Conservation (phyloP, 1,140 invertebrate genomes). For the Atopsyche davidsoni region DNA sequence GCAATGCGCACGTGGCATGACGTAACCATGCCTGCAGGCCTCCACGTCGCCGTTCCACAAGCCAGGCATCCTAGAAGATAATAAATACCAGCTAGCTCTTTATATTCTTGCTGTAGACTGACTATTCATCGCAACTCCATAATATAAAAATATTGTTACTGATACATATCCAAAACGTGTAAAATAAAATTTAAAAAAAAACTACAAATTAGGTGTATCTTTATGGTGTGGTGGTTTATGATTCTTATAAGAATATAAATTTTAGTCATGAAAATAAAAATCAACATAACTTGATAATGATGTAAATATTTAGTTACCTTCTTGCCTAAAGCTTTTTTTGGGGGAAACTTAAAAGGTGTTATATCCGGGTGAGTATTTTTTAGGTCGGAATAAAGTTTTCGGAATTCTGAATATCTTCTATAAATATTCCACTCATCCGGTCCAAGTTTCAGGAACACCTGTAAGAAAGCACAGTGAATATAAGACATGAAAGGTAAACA, state of each 20-base stretch:
- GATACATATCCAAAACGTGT: too few relatives aligned
- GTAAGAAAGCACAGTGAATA: constrained; percentile 54
- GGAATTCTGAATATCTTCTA: constrained; percentile 84
- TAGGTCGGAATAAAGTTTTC: constrained; percentile 71
- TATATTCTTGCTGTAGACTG: too few relatives aligned
- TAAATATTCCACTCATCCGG: constrained; percentile 93
- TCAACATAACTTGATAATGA: too few relatives aligned
- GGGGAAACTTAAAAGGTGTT: constrained; percentile 83
- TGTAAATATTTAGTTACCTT: constrained; percentile 68
- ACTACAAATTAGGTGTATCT: too few relatives aligned
- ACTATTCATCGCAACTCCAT: too few relatives aligned
- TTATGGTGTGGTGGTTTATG: too few relatives aligned
- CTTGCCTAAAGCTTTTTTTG: constrained; percentile 86
- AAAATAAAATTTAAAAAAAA: too few relatives aligned
- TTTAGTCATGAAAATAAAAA: too few relatives aligned
- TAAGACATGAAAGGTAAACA: background rate
- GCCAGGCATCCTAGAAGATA: constrained; percentile 62
- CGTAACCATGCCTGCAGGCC: constrained; percentile 74
- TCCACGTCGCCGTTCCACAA: constrained; percentile 72
- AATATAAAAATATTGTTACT: too few relatives aligned
- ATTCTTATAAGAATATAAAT: too few relatives aligned
- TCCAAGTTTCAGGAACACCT: constrained; percentile 81
- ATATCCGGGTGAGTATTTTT: constrained; percentile 77
- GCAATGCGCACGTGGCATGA: constrained; percentile 66
- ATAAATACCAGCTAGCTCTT: background rate